Percentiles rank a stretch among this genome's conserved stretches.
Conservation (phyloP, 2,113 vertebrate genomes). For the Pica pica region DNA sequence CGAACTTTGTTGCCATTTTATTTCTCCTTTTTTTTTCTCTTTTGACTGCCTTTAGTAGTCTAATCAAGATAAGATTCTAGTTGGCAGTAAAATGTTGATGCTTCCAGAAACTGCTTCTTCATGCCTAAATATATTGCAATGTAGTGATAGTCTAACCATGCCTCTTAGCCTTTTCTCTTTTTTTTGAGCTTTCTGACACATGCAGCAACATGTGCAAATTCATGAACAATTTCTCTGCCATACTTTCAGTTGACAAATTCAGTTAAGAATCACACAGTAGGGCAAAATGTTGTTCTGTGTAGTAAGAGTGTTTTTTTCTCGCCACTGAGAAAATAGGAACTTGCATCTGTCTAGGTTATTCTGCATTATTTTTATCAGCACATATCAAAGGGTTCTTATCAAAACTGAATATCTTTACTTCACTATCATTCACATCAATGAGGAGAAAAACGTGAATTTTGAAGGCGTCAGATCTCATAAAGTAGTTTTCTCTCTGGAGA, state of each 20-base stretch:
- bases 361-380: background rate
- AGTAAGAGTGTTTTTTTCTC: background rate
- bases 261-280: background rate
- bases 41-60: background rate
- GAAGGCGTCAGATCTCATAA: slow-evolving; percentile 29
- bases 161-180: background rate
- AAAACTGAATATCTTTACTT: background rate
- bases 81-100: background rate
- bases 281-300: background rate
- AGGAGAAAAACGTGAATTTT: background rate
- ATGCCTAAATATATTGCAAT: background rate
- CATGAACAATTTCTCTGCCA: background rate
- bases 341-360: background rate
- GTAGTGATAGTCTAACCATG: background rate
- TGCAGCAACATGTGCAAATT: background rate
- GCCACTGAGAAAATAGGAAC: background rate
- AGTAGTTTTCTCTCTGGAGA: slow-evolving; percentile 2
- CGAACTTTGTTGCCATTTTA: background rate
- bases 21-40: no score
- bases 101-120: background rate
- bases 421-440: background rate
- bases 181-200: background rate
- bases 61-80: background rate
- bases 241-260: background rate
- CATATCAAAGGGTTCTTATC: background rate